Evolutionary conservation across 2,113 vertebrate genomes (phyloP).

Genomic region (Tragelaphus buxtoni): DNA sequence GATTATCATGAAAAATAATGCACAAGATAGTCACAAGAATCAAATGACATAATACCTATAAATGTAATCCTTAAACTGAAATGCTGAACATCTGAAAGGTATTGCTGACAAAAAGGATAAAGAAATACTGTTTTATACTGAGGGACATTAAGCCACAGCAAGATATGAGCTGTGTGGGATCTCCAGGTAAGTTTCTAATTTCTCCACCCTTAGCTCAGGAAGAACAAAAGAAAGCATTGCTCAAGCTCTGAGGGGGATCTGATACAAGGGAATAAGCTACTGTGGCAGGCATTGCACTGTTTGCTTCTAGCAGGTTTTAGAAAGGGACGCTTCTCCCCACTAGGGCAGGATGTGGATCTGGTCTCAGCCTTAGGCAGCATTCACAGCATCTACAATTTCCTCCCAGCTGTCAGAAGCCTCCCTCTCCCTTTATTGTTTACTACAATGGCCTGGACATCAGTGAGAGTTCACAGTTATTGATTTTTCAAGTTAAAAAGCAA

Average conservation of each 20-base stretch:
- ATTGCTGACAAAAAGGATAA: background rate
- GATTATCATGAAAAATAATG: background rate
- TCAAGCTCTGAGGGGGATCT: background rate
- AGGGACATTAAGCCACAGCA: background rate
- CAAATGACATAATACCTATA: background rate
- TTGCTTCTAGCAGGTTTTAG: background rate
- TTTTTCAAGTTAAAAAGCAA: background rate
- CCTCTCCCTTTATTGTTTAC: background rate
- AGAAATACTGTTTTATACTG: background rate
- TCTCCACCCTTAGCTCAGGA: background rate
- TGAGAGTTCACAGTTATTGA: background rate
- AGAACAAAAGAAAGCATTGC: background rate
- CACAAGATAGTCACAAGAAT: too few relatives aligned
- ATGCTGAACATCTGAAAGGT: background rate
- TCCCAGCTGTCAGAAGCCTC: background rate
- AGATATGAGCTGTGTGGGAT: background rate
- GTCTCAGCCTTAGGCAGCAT: background rate
- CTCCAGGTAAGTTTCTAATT: background rate
- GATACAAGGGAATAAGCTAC: background rate
- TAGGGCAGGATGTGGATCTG: background rate
- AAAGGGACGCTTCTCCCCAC: background rate
- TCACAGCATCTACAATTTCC: constrained; percentile 33
- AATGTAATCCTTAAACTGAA: background rate
- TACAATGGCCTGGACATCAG: background rate
- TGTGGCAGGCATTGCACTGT: background rate